Conservation (phyloP, 2,888 invertebrate genomes). For the Macrophya alboannulata region DNA sequence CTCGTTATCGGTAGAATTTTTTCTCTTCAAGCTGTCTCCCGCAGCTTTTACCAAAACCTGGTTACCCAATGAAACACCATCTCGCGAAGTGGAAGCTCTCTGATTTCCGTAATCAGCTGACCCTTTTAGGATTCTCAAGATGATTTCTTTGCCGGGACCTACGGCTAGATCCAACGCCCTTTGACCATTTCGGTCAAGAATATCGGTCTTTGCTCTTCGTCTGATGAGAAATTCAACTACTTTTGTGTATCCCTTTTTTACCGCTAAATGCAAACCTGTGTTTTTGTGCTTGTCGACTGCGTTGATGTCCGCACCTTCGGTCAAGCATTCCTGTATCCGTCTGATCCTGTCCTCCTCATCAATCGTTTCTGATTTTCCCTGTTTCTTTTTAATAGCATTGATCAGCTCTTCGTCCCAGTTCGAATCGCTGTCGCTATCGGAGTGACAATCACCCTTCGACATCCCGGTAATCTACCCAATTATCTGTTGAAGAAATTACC, state of each 20-base stretch:
- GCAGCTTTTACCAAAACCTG: not conserved
- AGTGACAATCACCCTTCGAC: not conserved
- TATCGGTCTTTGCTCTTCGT: not conserved
- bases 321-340: not conserved
- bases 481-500: not conserved
- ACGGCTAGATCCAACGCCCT: slow-evolving; percentile 1
- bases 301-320: not conserved
- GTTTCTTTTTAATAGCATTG: not conserved
- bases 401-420: slow-evolving; percentile 4
- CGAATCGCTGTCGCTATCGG: slow-evolving; percentile 1
- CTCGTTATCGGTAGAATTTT: not conserved
- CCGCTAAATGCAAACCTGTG: slow-evolving; percentile 3
- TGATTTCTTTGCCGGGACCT: not conserved
- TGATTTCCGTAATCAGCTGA: not conserved
- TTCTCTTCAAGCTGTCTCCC: not conserved
- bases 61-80: not conserved
- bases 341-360: slow-evolving; percentile 3
- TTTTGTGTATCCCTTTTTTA: not conserved
- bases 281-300: not conserved
- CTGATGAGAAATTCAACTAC: slow-evolving; percentile 1
- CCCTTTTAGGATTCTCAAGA: not conserved
- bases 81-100: not conserved
- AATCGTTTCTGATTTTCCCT: not conserved
- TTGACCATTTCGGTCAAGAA: not conserved
- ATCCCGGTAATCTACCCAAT: not conserved